Evolutionary conservation across 2,888 invertebrate genomes (phyloP), one percentile per base, ranked within the genome.

Genomic region (Macrosoma leucophasiata): DNA sequence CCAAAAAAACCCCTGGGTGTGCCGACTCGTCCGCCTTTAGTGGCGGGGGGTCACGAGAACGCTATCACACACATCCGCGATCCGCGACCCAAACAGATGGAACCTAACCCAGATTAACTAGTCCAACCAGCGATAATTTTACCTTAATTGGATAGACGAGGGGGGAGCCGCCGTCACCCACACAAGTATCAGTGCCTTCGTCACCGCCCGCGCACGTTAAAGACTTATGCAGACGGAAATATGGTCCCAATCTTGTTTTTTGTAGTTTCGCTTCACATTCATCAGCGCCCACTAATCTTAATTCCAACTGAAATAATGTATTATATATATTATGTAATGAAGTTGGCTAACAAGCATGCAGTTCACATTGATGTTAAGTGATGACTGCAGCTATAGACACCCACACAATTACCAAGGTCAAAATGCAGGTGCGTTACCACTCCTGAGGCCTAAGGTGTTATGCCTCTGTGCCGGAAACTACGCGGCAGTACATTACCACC

Each of bases 131-230:
- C n/a, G n/a, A n/a, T n/a, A n/a, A n/a, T n/a, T n/a, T 50, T 14
- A 85, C 86, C 38, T 73, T 72, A 27, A 90, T 70, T 1, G 91
- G 90, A 46, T 93, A 94, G 0, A 91, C 90, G 6, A 94, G 71
- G 0, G 93, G 93, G 19, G 92, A 90, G 1, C 93, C 93, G 0
- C 93, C 93, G 58, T 94, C 93, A 6, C 86, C 90, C 58, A 87
- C 88, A 73, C 93, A 93, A 0, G 91, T 89, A 48, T 93, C 92
- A 41, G 86, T 87, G 11, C 88, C 91, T 0, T 70, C 54, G 53
- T 91, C 91, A 0, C 93, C 93, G 1, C 92, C 92, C 0, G 94
- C 93, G 54, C 94, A 94, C 38, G 92, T 86, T 62, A 93, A 92
- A 8, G 89, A 88, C 0, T 79, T 58, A 52, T 93, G 87, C 6